Base-by-base conservation (phyloP, 2,797 vertebrate species). In the Anas bahamensis region DNA sequence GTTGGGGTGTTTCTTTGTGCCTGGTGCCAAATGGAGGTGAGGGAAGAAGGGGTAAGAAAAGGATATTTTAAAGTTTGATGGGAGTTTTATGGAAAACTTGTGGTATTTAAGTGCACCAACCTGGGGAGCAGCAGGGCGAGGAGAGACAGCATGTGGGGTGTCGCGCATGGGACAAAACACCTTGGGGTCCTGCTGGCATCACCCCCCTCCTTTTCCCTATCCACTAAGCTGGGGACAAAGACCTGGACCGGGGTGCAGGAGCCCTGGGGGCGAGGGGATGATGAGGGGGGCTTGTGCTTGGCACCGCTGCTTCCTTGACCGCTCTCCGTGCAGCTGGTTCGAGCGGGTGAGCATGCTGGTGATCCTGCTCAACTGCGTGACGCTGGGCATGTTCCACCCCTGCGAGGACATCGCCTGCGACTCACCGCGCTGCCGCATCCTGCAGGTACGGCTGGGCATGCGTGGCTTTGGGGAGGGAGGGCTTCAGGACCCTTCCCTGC, bases 341-440 rank as follows among this genome's bases (percentile, higher is more conserved):
- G 99, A 99, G 97, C 98, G 99, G 71, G 98, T 99, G 46, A 99
- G 99, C 96, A 99, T 99, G 99, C 93, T 99, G 98, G 99, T 99
- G 86, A 99, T 99, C 97, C 98, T 99, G 95, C 98, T 99, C 96
- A 99, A 99, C 98, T 99, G 99, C 4, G 99, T 99, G 96, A 99
- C 99, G 1, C 98, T 99, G 98, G 99, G 99, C 86, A 99, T 99
- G 99, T 99, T 99, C 97, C 99, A 99, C 91, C 99, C 99, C 6
- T 99, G 99, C 19, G 99, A 99, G 96, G 99, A 99, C 96, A 99
- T 98, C 39, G 97, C 98, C 96, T 99, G 99, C 24, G 96, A 98
- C 94, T 99, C 99, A 0, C 98, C 99, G 21, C 98, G 99, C 96
- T 99, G 99, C 98, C 98, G 98, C 96, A 99, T 99, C 97, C 98